A percentile compares a stretch with the other conserved stretches of the same genome.
phyloP scores from a whole-genome alignment of 2,888 invertebrate species.

The Clepsis dumicolana region DNA sequence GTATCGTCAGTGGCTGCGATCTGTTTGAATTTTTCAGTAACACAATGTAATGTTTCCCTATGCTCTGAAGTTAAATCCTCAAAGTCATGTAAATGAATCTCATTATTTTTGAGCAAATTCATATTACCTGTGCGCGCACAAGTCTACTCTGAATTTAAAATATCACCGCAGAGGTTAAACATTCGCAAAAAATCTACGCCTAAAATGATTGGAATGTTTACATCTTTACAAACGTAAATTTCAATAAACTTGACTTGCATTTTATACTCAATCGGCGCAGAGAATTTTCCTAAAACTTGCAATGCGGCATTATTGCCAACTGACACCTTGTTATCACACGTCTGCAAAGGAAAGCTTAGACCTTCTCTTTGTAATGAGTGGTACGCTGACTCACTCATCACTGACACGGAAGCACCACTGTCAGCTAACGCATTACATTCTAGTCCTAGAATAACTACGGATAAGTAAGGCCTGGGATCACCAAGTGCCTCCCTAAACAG shows the following conservation, averaged over 20 bases:
- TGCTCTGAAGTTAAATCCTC: not conserved
- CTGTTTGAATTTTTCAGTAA: not conserved
- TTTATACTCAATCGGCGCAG: not conserved
- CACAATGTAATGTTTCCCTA: not conserved
- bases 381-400: not conserved
- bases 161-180: not conserved
- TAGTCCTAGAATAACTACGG: constrained; percentile 1
- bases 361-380: not conserved
- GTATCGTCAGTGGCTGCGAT: not conserved
- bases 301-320: constrained; percentile 8
- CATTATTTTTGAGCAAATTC: not conserved
- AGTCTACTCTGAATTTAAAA: not conserved
- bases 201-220: not conserved
- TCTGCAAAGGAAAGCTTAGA: not conserved
- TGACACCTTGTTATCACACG: not conserved
- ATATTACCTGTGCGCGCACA: not conserved
- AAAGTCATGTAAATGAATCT: not conserved
- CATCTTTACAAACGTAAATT: not conserved
- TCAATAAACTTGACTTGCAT: too few species aligned
- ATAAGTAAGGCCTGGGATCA: not conserved
- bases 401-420: not conserved
- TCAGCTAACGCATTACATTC: constrained; percentile 13
- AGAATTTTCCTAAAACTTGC: not conserved
- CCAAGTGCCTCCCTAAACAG: not conserved
- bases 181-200: not conserved